Percentiles rank a stretch among this genome's conserved stretches.
These are phyloP conservation scores for Pseudonaja textilis DNA, from an alignment of 2,113 vertebrate genomes.

Conservation along the genomic window DNA sequence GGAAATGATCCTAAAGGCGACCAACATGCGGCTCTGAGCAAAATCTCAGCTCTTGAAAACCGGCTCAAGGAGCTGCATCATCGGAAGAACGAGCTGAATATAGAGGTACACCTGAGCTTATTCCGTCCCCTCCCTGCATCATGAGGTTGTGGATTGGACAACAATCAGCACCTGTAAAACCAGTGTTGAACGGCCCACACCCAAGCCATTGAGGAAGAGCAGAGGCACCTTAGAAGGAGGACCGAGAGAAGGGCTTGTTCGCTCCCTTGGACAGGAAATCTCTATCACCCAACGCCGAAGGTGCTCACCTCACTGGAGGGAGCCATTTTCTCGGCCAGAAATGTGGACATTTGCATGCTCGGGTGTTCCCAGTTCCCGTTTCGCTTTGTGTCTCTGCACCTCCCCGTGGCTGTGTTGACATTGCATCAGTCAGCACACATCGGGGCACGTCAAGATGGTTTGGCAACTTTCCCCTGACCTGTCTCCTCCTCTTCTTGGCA, in stretches of 20 bases:
- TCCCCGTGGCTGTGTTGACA: background rate
- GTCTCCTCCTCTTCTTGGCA: constrained; percentile 44
- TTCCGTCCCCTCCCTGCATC: background rate
- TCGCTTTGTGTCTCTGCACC: constrained; percentile 31
- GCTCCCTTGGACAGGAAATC: background rate
- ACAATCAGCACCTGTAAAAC: background rate
- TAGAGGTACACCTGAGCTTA: constrained; percentile 71
- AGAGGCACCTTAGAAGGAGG: background rate
- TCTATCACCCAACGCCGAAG: background rate
- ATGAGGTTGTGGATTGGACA: background rate
- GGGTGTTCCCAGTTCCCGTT: background rate
- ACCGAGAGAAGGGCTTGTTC: background rate
- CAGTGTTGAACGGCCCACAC: background rate
- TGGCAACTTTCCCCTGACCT: background rate
- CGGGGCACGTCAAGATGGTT: background rate
- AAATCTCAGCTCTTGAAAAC: constrained; percentile 70
- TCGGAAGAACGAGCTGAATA: constrained; percentile 81
- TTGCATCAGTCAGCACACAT: background rate
- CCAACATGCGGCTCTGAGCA: constrained; percentile 45
- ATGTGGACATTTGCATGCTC: background rate
- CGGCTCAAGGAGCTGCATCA: constrained; percentile 81
- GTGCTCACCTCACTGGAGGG: background rate
- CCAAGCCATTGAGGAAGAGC: constrained; percentile 8
- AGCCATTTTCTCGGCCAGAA: background rate
- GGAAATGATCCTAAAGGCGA: background rate